These are phyloP conservation scores for Cepaea nemoralis DNA, from an alignment of 1,140 invertebrate species.

Conservation along the genomic window DNA sequence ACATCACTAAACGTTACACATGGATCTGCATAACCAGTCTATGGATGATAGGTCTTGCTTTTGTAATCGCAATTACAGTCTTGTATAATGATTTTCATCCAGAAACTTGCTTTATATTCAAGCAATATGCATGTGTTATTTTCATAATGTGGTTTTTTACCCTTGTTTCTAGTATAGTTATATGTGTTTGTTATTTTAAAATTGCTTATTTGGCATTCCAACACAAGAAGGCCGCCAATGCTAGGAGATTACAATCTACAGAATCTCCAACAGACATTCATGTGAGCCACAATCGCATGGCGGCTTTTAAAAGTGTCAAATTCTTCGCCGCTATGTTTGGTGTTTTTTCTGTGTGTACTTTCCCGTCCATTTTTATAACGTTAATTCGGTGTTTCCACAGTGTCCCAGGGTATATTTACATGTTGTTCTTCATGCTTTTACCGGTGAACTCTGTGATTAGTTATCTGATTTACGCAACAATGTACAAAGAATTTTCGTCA, in stretches of 20 bases:
- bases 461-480: background rate
- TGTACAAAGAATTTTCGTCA: background rate
- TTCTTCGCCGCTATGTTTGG: background rate
- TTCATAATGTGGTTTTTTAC: too few species aligned
- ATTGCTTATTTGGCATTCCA: background rate
- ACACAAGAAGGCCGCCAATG: background rate
- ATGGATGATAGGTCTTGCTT: too few species aligned
- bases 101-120: too few species aligned
- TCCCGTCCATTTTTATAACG: background rate
- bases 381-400: background rate
- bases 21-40: too few species aligned
- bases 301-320: background rate
- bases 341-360: background rate
- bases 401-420: background rate
- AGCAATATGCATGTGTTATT: too few species aligned
- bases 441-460: background rate
- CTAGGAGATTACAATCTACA: background rate
- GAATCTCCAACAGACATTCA: background rate
- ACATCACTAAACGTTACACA: too few species aligned
- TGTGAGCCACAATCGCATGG: background rate
- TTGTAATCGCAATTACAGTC: too few species aligned
- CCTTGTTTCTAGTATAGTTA: too few species aligned
- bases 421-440: background rate
- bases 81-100: too few species aligned
- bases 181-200: too few species aligned